phyloP scores from a whole-genome alignment of 2,797 vertebrate genomes.

The Anisognathus igniventris region DNA sequence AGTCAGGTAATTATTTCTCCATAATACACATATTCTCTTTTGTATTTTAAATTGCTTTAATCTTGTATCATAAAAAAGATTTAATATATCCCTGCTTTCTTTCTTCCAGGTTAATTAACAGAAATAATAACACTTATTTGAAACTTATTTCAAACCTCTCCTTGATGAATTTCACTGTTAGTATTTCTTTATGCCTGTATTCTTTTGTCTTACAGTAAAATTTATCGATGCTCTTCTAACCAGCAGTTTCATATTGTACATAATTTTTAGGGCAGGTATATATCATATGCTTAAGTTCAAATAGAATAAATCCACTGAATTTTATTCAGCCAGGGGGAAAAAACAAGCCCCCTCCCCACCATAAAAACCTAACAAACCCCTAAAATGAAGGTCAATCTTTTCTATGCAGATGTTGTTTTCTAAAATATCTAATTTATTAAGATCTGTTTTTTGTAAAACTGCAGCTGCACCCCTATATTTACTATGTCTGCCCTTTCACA shows the following conservation, averaged over 20 bases:
- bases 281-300: not conserved
- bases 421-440: not conserved
- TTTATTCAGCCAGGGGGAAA: not conserved
- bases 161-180: not conserved
- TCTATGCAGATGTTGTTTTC: not conserved
- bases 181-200: not conserved
- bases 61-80: not conserved
- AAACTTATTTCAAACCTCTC: not conserved
- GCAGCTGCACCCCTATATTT: not conserved
- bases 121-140: not conserved
- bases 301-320: not conserved
- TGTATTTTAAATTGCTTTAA: not conserved
- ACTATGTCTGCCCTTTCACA: not conserved
- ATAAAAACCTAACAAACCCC: rapidly evolving
- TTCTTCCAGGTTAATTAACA: not conserved
- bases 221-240: not conserved
- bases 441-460: not conserved
- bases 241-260: not conserved
- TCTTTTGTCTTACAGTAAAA: not conserved
- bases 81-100: not conserved
- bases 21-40: not conserved
- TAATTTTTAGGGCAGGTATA: not conserved
- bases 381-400: not conserved
- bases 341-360: rapidly evolving
- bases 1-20: not conserved